Percentiles rank a stretch among this genome's conserved stretches.
Evolutionary conservation across 2,888 invertebrate genomes (phyloP).

Genomic region (Cerastoderma edule): DNA sequence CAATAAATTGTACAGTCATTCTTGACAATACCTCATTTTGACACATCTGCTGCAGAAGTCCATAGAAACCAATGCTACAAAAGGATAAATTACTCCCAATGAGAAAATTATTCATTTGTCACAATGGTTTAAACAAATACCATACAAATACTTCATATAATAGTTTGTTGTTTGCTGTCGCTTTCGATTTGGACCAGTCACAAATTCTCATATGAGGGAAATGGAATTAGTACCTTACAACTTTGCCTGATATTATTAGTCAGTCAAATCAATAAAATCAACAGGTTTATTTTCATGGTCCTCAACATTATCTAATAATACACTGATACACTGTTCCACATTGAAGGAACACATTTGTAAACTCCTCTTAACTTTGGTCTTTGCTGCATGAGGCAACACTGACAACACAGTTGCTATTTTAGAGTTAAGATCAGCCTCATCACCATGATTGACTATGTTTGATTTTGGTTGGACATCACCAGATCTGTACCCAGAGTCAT

Average conservation of each 20-base stretch:
- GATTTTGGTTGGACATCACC: neutral
- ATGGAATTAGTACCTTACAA: too few relatives aligned
- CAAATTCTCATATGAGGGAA: neutral
- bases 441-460: neutral
- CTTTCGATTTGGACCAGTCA: neutral
- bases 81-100: too few relatives aligned
- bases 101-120: too few relatives aligned
- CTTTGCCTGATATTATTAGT: constrained; percentile 14
- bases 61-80: too few relatives aligned
- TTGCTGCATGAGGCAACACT: constrained; percentile 38
- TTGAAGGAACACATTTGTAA: constrained; percentile 25
- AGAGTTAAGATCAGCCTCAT: neutral
- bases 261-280: constrained; percentile 21
- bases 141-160: too few relatives aligned
- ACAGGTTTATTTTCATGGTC: neutral
- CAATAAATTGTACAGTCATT: too few relatives aligned
- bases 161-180: too few relatives aligned
- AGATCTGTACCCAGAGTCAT: constrained; percentile 1
- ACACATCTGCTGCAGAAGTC: too few relatives aligned
- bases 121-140: too few relatives aligned
- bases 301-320: constrained; percentile 31
- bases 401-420: constrained; percentile 29
- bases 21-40: too few relatives aligned
- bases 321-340: constrained; percentile 39
- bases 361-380: neutral